Conservation (phyloP, 2,888 invertebrate species). For the Aethes cnicana region DNA sequence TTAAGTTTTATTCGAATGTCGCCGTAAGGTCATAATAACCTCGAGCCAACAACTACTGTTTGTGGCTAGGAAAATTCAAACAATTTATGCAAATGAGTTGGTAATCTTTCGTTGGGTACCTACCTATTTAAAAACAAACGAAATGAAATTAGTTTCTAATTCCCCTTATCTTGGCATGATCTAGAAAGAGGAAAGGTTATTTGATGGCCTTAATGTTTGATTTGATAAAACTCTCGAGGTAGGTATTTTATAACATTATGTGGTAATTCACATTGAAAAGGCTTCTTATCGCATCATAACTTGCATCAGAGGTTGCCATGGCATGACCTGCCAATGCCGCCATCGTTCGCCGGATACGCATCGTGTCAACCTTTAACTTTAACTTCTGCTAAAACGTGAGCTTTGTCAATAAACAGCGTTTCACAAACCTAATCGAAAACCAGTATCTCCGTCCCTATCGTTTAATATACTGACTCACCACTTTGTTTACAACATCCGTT, state of each 20-base stretch:
- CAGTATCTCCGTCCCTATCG: conserved; percentile 44
- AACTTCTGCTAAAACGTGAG: conserved; percentile 47
- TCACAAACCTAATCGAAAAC: conserved; percentile 32
- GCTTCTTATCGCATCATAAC: no score
- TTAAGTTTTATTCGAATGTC: not conserved
- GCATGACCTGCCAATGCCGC: no score
- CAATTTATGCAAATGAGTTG: conserved; percentile 13
- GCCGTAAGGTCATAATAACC: conserved; percentile 13
- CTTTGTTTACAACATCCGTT: conserved; percentile 16
- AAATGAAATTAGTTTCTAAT: not conserved
- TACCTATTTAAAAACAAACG: not conserved
- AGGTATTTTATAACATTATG: no score
- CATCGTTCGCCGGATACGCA: conserved; percentile 53
- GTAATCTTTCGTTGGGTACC: conserved; percentile 8
- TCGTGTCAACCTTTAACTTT: conserved; percentile 72
- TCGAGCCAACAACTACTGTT: conserved; percentile 10
- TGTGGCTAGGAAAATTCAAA: conserved; percentile 14
- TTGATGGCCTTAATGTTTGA: no score
- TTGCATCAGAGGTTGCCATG: no score
- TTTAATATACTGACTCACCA: conserved; percentile 55
- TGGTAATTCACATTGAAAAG: no score
- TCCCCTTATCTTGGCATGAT: not conserved
- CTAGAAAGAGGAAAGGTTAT: no score
- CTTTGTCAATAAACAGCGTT: conserved; percentile 46
- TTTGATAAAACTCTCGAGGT: no score